Evolutionary conservation across 92 coral and sea anemone species (phyloP).

Genomic region (Meandrina meandrites): DNA sequence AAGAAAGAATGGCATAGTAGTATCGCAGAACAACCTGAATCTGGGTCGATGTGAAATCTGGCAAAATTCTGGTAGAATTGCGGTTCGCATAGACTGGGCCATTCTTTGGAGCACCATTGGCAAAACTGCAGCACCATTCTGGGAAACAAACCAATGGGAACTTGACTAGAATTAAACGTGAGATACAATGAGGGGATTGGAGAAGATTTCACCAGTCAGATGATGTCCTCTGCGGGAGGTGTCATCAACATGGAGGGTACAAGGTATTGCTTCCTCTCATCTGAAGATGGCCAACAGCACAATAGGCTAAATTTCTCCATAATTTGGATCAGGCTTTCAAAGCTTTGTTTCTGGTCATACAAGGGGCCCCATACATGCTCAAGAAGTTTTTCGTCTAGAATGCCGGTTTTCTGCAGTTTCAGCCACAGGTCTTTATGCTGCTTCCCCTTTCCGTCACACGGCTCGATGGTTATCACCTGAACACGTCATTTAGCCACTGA

Average conservation of each 20-base stretch:
- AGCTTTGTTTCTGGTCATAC: neutral
- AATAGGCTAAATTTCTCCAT: neutral
- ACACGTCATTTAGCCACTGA: slow-evolving; percentile 33
- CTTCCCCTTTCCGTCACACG: neutral
- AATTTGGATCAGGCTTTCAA: neutral
- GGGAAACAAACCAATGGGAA: slow-evolving; percentile 2
- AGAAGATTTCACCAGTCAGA: neutral
- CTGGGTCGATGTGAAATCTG: neutral
- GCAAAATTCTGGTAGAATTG: neutral
- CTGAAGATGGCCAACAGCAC: neutral
- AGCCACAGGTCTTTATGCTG: neutral
- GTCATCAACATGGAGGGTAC: slow-evolving; percentile 4
- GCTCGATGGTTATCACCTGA: slow-evolving; percentile 51
- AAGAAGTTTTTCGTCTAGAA: neutral
- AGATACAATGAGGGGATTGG: neutral
- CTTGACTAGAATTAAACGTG: neutral
- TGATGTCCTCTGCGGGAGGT: neutral
- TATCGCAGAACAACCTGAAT: neutral
- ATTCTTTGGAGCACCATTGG: slow-evolving; percentile 2
- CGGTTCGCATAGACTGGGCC: neutral
- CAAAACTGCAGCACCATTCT: slow-evolving; percentile 2
- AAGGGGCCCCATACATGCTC: neutral
- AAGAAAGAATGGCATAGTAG: neutral
- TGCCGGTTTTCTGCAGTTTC: neutral
- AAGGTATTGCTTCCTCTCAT: neutral